Conservation (phyloP, 64 coral and sea anemone genomes). For the Stichodactyla mertensii region DNA sequence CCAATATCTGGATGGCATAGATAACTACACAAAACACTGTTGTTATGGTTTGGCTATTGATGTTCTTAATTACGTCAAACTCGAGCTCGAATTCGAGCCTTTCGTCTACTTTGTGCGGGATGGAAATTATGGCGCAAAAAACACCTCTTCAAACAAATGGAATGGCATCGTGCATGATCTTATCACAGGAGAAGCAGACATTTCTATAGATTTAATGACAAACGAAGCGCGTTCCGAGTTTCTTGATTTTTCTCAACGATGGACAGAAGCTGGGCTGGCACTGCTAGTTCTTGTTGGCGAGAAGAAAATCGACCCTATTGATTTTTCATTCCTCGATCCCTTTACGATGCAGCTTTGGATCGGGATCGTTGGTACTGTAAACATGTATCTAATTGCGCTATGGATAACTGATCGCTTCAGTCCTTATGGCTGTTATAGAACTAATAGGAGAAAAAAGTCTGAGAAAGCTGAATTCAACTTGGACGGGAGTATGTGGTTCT, state of each 20-base stretch:
- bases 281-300: slow-evolving; percentile 82
- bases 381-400: slow-evolving; percentile 55
- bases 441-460: neutral
- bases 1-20: slow-evolving; percentile 23
- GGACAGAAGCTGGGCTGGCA: slow-evolving; percentile 75
- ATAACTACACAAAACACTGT: slow-evolving; percentile 44
- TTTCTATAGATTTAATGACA: slow-evolving; percentile 88
- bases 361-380: slow-evolving; percentile 67
- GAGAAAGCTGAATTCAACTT: slow-evolving; percentile 41
- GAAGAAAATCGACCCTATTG: slow-evolving; percentile 56
- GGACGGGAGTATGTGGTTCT: slow-evolving; percentile 84
- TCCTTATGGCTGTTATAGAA: slow-evolving; percentile 53
- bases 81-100: slow-evolving; percentile 66
- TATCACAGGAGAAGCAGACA: slow-evolving; percentile 49
- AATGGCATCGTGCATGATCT: slow-evolving; percentile 77
- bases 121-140: slow-evolving; percentile 83
- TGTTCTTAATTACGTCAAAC: slow-evolving; percentile 61
- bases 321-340: slow-evolving; percentile 75
- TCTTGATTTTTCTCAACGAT: slow-evolving; percentile 76
- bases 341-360: slow-evolving; percentile 78
- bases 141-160: slow-evolving; percentile 53
- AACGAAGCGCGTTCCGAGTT: slow-evolving; percentile 80
- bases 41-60: slow-evolving; percentile 90
- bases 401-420: slow-evolving; percentile 68
- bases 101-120: slow-evolving; percentile 81